Percentiles rank a stretch among this genome's conserved stretches.
Conservation (phyloP, 2,888 invertebrate species). For the Lithophane socia region DNA sequence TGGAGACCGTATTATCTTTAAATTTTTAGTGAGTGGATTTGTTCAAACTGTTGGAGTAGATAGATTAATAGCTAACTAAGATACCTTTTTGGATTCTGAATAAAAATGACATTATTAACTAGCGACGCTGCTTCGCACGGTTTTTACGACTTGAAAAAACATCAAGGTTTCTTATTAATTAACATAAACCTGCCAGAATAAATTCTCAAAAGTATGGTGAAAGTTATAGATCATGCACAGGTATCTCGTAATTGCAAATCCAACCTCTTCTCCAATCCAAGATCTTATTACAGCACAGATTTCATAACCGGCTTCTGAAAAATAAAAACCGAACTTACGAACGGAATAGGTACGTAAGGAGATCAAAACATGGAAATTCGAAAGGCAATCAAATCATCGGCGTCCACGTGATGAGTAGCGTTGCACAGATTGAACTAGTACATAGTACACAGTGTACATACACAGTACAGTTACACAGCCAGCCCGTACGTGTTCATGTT, state of each 20-base stretch:
- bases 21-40: not conserved
- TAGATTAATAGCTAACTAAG: not conserved
- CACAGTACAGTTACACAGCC: conserved; percentile 22
- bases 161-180: too few species aligned
- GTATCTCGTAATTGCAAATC: not conserved
- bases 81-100: not conserved
- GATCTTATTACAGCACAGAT: not conserved
- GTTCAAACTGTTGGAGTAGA: too few species aligned
- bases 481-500: conserved; percentile 56
- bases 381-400: conserved; percentile 59
- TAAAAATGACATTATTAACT: not conserved
- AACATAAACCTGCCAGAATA: too few species aligned
- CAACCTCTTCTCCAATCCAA: too few species aligned
- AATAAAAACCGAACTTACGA: not conserved
- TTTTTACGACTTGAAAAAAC: too few species aligned
- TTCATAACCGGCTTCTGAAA: not conserved
- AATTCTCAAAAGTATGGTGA: too few species aligned
- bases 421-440: conserved; percentile 45
- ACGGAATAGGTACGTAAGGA: conserved; percentile 26
- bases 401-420: conserved; percentile 40
- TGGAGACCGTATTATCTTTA: not conserved
- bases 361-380: conserved; percentile 54
- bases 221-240: too few species aligned
- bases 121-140: not conserved
- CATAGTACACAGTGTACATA: conserved; percentile 9